Evolutionary conservation across 2,113 vertebrate species (phyloP), one percentile per base, ranked within the genome.

Genomic region (Casuarius casuarius): DNA sequence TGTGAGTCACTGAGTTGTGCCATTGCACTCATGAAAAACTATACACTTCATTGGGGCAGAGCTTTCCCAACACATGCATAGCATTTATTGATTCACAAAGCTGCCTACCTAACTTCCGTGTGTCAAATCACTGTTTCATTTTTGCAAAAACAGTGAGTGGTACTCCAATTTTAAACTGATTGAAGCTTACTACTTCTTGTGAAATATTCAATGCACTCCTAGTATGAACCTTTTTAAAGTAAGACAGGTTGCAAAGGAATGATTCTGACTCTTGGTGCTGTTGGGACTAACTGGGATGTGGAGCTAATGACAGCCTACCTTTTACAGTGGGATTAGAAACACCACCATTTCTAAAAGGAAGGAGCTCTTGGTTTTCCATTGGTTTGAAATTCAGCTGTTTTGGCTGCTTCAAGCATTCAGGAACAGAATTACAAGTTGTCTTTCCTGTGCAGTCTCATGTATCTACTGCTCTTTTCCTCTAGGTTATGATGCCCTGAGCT

Each of bases 401-500:
- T 51, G 68, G 19, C 63, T n/a, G n/a, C 35, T 33, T n/a, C 33
- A 38, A 26, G 51, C 23, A 6, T 14, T 42, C 18, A 13, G 86
- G 46, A 80, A 15, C 11, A 11, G 70, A 44, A 22, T 58, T 12
- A 7, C 40, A 31, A 72, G 48, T 7, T 77, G 17, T 40, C 40
- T 77, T 56, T 23, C 14, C 48, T 38, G 8, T 48, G 3, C 33
- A 23, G 7, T 58, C 73, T 89, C 29, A 95, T 4, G 19, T 13
- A 33, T 42, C 18, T 83, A 5, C 13, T 93, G 31, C 89, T 84
- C 80, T 97, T 82, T 49, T 81, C 42, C 72, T 75, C 42, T 91
- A 99, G 98, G 98, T 97, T 96, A 98, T 11, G 86, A 97, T 58
- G 91, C 97, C 80, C 97, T 98, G 96, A 96, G 97, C 92, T 95